Evolutionary conservation across 2,888 invertebrate genomes (phyloP).

Genomic region (Keiferia lycopersicella): DNA sequence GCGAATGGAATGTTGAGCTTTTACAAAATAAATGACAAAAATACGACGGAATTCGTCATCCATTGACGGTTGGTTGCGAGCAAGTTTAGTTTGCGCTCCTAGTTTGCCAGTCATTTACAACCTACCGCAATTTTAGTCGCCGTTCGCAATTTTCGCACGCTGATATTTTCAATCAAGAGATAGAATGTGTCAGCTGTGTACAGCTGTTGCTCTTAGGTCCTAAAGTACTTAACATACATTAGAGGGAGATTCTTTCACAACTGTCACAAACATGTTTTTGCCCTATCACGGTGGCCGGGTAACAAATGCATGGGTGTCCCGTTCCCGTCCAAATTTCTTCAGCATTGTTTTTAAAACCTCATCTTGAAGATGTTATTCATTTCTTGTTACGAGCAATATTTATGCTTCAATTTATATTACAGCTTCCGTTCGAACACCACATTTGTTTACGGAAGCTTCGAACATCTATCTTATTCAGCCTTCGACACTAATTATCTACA

Average conservation of each 20-base stretch:
- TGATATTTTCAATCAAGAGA: too few species aligned
- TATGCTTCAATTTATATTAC: not conserved
- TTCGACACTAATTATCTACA: not conserved
- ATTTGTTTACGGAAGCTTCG: slow-evolving; percentile 7
- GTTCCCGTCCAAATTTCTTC: not conserved
- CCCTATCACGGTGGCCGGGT: too few species aligned
- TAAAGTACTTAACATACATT: too few species aligned
- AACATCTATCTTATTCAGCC: slow-evolving; percentile 4
- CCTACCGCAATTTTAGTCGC: not conserved
- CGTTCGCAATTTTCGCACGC: too few species aligned
- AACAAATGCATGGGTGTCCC: not conserved
- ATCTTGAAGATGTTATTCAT: not conserved
- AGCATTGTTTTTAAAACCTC: not conserved
- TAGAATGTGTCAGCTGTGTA: too few species aligned
- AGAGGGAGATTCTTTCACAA: too few species aligned
- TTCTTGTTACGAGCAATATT: not conserved
- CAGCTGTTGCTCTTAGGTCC: too few species aligned
- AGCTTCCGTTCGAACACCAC: not conserved
- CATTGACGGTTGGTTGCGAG: not conserved
- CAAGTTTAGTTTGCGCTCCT: not conserved
- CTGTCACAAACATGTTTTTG: not conserved
- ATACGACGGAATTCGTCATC: not conserved
- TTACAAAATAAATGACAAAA: not conserved
- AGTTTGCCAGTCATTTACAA: not conserved
- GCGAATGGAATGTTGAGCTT: not conserved